Conservation (phyloP, 2,797 vertebrate species). For the Muscicapa striata region DNA sequence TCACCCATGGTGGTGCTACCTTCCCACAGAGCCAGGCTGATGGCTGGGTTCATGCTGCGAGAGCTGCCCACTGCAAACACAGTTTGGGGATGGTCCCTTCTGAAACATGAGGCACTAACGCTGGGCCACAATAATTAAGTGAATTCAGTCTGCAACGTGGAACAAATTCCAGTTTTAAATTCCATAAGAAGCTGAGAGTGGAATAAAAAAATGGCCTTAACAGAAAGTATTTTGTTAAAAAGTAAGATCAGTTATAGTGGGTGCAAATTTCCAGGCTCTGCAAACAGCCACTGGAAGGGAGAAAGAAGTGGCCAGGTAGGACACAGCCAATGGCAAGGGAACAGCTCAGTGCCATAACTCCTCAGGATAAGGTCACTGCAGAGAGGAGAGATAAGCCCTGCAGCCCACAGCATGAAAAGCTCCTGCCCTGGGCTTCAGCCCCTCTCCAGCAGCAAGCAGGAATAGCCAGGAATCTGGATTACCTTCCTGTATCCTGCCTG, state of each 20-base stretch:
- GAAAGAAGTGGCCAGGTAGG: background rate
- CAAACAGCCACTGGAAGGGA: background rate
- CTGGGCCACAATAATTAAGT: background rate
- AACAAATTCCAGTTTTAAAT: background rate
- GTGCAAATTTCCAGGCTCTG: background rate
- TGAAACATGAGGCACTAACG: background rate
- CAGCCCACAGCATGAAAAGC: background rate
- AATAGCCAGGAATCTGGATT: background rate
- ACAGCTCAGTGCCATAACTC: background rate
- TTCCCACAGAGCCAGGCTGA: background rate
- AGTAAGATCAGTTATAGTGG: background rate
- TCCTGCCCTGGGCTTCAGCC: background rate
- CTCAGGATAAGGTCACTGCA: constrained; percentile 1
- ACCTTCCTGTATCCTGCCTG: background rate
- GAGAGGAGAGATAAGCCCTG: background rate
- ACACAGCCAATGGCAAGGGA: background rate
- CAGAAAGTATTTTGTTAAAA: background rate
- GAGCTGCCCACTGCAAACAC: background rate
- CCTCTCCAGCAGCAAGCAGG: background rate
- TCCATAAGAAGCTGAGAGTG: background rate
- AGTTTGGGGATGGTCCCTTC: background rate
- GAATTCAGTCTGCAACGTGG: background rate
- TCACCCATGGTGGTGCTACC: background rate
- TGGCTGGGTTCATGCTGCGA: rapidly evolving
- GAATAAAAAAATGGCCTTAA: rapidly evolving